Evolutionary conservation across 1,140 invertebrate genomes (phyloP), one percentile per base, ranked within the genome.

Genomic region (Euwallacea similis): DNA sequence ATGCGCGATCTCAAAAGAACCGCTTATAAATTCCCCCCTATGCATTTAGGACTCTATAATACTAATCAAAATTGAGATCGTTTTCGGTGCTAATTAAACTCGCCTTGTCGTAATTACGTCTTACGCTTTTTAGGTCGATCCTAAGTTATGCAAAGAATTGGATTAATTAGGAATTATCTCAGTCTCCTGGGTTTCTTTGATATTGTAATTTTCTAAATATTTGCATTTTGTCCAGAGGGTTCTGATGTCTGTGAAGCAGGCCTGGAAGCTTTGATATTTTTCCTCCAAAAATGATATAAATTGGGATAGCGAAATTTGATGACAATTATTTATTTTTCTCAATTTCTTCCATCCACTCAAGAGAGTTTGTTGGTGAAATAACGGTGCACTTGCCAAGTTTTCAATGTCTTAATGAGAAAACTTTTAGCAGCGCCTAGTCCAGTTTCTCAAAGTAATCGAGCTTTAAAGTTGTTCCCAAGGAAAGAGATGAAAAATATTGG

Each of bases 31-130:
- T 13, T 13, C 2, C 6, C 46, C 13, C 46, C 13, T 50, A 10
- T 50, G 0, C 13, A 11, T 50, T 50, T 13, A 50, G 46, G 46
- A 11, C 46, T 50, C 46, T 3, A 50, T 50, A 6, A 50, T 13
- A 50, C 46, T 50, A 42, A 42, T 61, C 21, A 42, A 43, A 61
- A 61, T 61, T 61, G 59, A 61, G 42, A 61, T 61, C 33, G 21
- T 15, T 21, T 61, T 61, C 4, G 43, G 59, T 43, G 59, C 42
- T 61, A 61, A 61, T 61, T 61, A 61, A 61, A 61, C 59, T 61
- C 21, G 15, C 41, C 9, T 16, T 42, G 59, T 21, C 42, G 4
- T 61, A 61, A 61, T 61, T 61, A 61, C 59, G 42, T 43, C 42
- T 43, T 61, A 16, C 21, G 59, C 59, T 61, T 43, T 11, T 43